Evolutionary conservation across 2,888 invertebrate genomes (phyloP), one percentile per base, ranked within the genome.

Genomic region (Carpatolechia fugitivella): DNA sequence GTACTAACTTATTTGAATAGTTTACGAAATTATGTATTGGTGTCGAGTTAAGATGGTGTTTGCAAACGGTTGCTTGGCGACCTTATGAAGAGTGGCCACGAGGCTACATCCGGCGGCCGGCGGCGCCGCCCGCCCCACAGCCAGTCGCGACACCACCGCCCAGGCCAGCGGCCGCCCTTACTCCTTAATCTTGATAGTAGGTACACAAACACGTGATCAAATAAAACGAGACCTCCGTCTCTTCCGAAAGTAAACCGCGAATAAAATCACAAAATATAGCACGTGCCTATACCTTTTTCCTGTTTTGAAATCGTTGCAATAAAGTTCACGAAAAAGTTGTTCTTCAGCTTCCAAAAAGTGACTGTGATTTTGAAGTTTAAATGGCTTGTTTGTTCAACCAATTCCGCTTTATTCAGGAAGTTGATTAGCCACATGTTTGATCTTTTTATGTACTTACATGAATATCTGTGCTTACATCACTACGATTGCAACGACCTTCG

Each of bases 41-140:
- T 49, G 57, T 46, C 46, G 59, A 55, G 24, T 24, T 24, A 24
- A 6, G 55, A 70, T 65, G 74, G 74, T 79, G 81, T 88, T 88
- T 82, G 82, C 76, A 76, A 82, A 72, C 80, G 75, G 88, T 89
- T 88, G 87, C 89, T 58, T 59, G 62, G 89, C 70, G 71, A 89
- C 56, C 71, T 4, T 41, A 11, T 74, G 66, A 64, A 68, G 70
- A 68, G 71, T 66, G 70, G 72, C 71, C 74, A 76, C 76, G 76
- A 6, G 11, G 24, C 76, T 72, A 80, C 82, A 82, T 82, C 83
- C 82, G 81, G 72, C 46, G 46, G 69, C 65, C 64, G 65, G 62
- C 71, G 66, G 60, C 60, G 48, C 57, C 58, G 24, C 20, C 41
- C 46, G 46, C 48, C 48, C 52, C 16, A 52, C 58, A 18, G 65